Percentiles rank a stretch among this genome's conserved stretches.
phyloP scores from a whole-genome alignment of 1,140 invertebrate genomes.

The Brachionus paranguensis region DNA sequence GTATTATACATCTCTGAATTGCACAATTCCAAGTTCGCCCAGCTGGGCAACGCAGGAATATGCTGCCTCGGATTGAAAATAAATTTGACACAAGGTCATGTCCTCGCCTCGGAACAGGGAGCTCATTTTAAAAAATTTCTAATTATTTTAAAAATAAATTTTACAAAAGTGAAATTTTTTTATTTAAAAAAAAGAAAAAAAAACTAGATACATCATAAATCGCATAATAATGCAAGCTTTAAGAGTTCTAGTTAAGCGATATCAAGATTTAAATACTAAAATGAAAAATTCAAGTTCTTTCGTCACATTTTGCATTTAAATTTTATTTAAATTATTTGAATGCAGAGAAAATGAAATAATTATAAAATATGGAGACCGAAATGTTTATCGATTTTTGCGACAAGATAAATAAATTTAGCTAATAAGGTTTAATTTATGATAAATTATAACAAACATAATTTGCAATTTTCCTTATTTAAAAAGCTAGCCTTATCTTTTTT shows the following conservation, averaged over 20 bases:
- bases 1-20: slow-evolving; percentile 54
- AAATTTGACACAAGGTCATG: slow-evolving; percentile 57
- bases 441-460: slow-evolving; percentile 12
- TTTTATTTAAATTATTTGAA: background rate
- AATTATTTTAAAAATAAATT: background rate
- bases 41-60: slow-evolving; percentile 55
- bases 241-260: background rate
- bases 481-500: background rate
- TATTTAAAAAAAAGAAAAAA: background rate
- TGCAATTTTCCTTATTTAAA: background rate
- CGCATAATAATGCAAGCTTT: background rate
- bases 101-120: slow-evolving; percentile 56
- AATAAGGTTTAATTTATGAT: background rate
- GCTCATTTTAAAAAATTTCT: slow-evolving; percentile 48
- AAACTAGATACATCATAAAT: slow-evolving; percentile 15
- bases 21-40: slow-evolving; percentile 55
- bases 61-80: slow-evolving; percentile 54
- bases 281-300: background rate
- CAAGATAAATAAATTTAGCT: background rate
- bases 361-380: background rate
- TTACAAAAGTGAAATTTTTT: background rate
- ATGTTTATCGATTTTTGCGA: slow-evolving; percentile 7
- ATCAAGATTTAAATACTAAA: background rate
- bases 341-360: background rate
- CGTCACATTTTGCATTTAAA: background rate